These are phyloP conservation scores for Callocephalon fimbriatum DNA, from an alignment of 2,113 vertebrate genomes.

Conservation along the genomic window DNA sequence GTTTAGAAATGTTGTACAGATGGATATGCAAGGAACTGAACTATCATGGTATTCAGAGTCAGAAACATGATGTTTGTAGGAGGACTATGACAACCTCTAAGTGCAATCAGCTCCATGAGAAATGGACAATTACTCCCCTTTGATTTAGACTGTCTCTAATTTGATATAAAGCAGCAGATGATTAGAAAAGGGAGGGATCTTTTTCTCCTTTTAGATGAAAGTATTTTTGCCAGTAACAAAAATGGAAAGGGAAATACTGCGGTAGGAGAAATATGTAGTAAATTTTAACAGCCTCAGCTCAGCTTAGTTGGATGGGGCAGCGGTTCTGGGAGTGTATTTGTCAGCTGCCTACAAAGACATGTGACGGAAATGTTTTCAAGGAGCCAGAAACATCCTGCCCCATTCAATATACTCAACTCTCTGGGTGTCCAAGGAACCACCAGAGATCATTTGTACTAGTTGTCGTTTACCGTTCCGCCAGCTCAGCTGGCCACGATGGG, in stretches of 20 bases:
- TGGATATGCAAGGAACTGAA: background rate
- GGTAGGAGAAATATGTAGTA: background rate
- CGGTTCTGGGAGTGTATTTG: constrained; percentile 11
- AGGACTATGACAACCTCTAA: background rate
- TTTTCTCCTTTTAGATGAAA: background rate
- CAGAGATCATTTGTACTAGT: background rate
- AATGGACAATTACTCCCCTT: background rate
- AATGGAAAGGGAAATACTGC: background rate
- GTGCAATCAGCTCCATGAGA: background rate
- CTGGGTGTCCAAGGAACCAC: constrained; percentile 36
- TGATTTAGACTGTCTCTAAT: background rate
- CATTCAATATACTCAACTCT: background rate
- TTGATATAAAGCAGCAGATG: background rate
- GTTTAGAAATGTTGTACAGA: background rate
- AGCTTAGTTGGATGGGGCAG: background rate
- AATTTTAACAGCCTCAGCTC: constrained; percentile 30
- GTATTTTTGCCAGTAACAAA: background rate
- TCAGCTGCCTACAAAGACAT: background rate
- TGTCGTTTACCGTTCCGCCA: constrained; percentile 35
- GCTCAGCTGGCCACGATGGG: background rate
- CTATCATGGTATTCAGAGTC: background rate
- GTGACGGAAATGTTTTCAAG: constrained; percentile 19
- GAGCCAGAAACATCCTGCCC: constrained; percentile 27
- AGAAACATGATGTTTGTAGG: background rate
- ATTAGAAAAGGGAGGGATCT: background rate